phyloP scores from a whole-genome alignment of 1,140 invertebrate species.

The Lepidostoma basale region DNA sequence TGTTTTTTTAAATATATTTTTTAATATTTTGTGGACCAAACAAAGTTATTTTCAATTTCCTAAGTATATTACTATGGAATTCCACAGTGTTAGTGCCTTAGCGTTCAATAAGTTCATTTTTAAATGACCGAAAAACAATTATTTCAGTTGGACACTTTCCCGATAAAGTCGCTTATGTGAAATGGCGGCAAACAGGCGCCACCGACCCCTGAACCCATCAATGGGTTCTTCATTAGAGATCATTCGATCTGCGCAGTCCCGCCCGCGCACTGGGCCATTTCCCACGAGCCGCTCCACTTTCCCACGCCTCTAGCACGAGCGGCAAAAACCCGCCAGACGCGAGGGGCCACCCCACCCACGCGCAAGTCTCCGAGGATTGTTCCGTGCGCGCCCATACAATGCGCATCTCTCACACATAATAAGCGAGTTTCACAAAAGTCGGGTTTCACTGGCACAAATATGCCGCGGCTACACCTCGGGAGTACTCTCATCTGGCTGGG shows the following conservation, averaged over 20 bases:
- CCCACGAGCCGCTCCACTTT: constrained; percentile 18
- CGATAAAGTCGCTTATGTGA: too few species aligned
- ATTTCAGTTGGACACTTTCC: too few species aligned
- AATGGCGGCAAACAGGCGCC: too few species aligned
- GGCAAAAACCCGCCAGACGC: background rate
- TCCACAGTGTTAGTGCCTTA: too few species aligned
- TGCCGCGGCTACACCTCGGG: constrained; percentile 40
- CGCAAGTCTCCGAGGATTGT: background rate
- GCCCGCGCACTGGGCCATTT: background rate
- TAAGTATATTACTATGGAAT: too few species aligned
- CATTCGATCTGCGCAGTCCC: constrained; percentile 1
- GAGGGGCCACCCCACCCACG: background rate
- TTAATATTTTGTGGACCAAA: too few species aligned
- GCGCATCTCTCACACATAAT: constrained; percentile 30
- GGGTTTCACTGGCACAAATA: constrained; percentile 46
- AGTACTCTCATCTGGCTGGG: background rate
- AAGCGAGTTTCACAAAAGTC: constrained; percentile 28
- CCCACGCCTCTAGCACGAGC: constrained; percentile 11
- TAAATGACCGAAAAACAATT: too few species aligned
- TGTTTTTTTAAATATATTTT: too few species aligned
- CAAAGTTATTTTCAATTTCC: too few species aligned
- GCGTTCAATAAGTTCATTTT: too few species aligned
- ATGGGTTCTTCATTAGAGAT: constrained; percentile 7
- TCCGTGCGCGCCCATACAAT: constrained; percentile 15
- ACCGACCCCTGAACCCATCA: background rate